Percentiles rank a stretch among this genome's conserved stretches.
Evolutionary conservation across 2,888 invertebrate genomes (phyloP).

Genomic region (Abscondita cerata): DNA sequence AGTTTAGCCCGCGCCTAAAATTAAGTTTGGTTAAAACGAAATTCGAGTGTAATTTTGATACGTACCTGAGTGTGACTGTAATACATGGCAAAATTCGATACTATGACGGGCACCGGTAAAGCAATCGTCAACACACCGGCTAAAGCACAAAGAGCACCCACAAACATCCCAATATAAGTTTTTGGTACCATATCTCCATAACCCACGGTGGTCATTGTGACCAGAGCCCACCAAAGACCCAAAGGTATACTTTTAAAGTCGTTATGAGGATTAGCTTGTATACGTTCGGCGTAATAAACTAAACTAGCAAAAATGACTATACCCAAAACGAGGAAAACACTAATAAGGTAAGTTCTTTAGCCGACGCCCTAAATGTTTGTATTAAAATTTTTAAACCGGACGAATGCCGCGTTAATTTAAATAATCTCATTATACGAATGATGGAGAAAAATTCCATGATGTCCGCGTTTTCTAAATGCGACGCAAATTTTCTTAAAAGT

Average conservation of each 20-base stretch:
- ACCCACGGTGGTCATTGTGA: constrained; percentile 98
- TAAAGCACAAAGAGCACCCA: constrained; percentile 96
- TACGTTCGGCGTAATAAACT: constrained; percentile 97
- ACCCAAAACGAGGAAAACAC: constrained; percentile 98
- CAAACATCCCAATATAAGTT: constrained; percentile 98
- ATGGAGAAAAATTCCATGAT: constrained; percentile 98
- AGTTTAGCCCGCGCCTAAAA: constrained; percentile 93
- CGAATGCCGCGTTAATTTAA: constrained; percentile 96
- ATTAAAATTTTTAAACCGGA: constrained; percentile 98
- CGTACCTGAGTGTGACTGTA: constrained; percentile 83
- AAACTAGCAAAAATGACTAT: constrained; percentile 98
- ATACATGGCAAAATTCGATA: constrained; percentile 98
- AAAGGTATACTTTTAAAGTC: constrained; percentile 98
- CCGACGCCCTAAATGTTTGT: constrained; percentile 96
- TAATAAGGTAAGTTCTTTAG: constrained; percentile 93
- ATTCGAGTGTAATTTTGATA: not conserved
- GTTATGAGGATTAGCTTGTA: constrained; percentile 89
- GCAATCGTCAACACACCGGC: constrained; percentile 99
- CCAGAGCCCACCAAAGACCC: constrained; percentile 98
- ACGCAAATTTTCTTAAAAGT: constrained; percentile 86
- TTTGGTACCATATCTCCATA: constrained; percentile 99
- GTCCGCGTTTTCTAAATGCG: constrained; percentile 92
- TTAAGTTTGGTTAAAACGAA: not conserved
- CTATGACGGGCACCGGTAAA: constrained; percentile 98
- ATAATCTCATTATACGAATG: constrained; percentile 96